Percentiles rank a stretch among this genome's conserved stretches.
Evolutionary conservation across 2,113 vertebrate species (phyloP).

Genomic region (Panthera uncia): DNA sequence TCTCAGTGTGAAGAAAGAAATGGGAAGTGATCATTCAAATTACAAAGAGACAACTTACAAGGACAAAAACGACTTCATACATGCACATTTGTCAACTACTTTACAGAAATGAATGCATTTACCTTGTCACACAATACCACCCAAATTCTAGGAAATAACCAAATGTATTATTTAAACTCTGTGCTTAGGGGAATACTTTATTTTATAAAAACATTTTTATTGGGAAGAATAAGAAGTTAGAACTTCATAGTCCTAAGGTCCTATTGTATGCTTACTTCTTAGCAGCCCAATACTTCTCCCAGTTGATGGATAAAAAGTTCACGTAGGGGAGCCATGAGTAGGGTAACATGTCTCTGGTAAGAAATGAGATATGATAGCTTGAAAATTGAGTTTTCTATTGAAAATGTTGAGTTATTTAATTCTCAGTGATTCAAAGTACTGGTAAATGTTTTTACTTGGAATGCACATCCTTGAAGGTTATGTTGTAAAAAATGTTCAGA

Average conservation of each 20-base stretch:
- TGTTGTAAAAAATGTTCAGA: constrained; percentile 39
- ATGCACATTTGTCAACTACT: neutral
- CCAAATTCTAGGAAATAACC: neutral
- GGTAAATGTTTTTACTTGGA: constrained; percentile 29
- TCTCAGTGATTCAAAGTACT: neutral
- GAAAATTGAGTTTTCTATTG: constrained; percentile 42
- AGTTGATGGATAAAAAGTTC: constrained; percentile 35
- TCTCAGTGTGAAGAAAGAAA: neutral
- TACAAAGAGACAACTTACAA: neutral
- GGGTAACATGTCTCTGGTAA: neutral
- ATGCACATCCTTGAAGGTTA: constrained; percentile 47
- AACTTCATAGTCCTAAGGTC: neutral
- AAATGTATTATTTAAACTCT: constrained; percentile 46
- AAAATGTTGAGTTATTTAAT: constrained; percentile 58
- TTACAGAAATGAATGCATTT: constrained; percentile 36
- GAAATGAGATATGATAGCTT: constrained; percentile 41
- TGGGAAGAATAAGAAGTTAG: neutral
- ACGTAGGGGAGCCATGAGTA: neutral
- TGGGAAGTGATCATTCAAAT: neutral
- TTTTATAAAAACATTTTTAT: constrained; percentile 36
- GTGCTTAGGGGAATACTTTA: constrained; percentile 40
- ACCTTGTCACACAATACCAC: neutral
- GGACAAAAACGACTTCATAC: neutral
- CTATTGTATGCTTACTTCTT: neutral
- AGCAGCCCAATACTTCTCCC: neutral